Base-by-base conservation (phyloP, 2,888 invertebrate genomes). In the Biston stratarius region DNA sequence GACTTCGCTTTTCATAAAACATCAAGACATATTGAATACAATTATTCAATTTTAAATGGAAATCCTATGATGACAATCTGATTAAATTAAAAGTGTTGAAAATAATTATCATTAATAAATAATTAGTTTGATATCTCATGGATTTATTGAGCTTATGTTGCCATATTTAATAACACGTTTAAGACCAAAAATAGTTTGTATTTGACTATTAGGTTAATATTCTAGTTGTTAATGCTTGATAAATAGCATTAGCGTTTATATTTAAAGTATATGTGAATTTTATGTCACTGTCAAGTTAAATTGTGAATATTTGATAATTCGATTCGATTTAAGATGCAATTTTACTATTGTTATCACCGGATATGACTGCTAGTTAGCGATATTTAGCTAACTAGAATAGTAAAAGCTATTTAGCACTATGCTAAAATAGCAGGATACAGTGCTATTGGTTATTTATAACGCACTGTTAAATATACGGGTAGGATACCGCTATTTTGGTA, bases 151-250 rank as follows among this genome's bases (percentile, higher is more conserved):
- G 33, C 5, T 42, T 15, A 42, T 55, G 24, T 42, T 55, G 55
- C 12, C 33, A 6, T 55, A 42, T 38, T 10, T 38, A 5, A 52
- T 24, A 38, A 40, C 40, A 42, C 10, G 5, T 55, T 55, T 24
- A 42, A 33, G 55, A 55, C 55, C 55, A 55, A 55, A 55, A 55
- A 55, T 55, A 55, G 12, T 12, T 55, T 40, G 11, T 40, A 24
- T 40, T n/a, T 12, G 24, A 42, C 36, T 52, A 38, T 6, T 53
- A 53, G n/a, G 7, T 45, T n/a, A 40, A 14, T 38, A 53, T 40
- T 44, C 7, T 55, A 44, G 3, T 38, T 6, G 38, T 6, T 38
- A 55, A 40, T 42, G n/a, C n/a, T 33, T 24, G 24, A 42, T 33
- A n/a, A 33, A 33, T n/a, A 3, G 24, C 24, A 24, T 14, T 11